phyloP scores from a whole-genome alignment of 2,888 invertebrate species.

The Drosophila sordidula region DNA sequence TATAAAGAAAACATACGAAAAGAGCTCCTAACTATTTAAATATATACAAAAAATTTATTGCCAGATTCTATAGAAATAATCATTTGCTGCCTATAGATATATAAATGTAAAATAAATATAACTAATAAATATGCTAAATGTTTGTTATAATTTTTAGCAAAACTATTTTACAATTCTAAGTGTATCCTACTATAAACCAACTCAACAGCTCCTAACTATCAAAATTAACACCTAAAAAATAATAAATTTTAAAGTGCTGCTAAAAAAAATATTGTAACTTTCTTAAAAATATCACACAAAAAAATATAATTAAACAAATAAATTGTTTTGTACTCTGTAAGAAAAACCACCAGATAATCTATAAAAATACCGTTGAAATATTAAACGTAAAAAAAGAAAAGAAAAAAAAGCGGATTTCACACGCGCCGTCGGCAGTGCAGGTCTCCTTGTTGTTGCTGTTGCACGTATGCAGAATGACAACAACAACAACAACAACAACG shows the following conservation, averaged over 20 bases:
- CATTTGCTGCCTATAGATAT: constrained; percentile 23
- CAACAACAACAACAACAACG: constrained; percentile 37
- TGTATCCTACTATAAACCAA: constrained; percentile 22
- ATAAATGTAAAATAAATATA: constrained; percentile 3
- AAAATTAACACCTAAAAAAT: background rate
- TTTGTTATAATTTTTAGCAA: too few species aligned
- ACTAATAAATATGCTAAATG: background rate
- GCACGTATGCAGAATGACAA: constrained; percentile 65
- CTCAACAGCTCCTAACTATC: constrained; percentile 50
- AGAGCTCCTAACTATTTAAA: constrained; percentile 6
- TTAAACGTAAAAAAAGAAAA: too few species aligned
- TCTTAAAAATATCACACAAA: constrained; percentile 3
- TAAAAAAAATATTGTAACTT: constrained; percentile 10
- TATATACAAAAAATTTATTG: background rate
- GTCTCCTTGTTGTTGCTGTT: constrained; percentile 46
- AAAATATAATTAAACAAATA: background rate
- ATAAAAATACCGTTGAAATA: background rate
- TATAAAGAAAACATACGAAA: background rate
- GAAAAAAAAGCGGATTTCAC: constrained; percentile 43
- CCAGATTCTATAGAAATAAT: constrained; percentile 7
- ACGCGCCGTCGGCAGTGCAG: constrained; percentile 59
- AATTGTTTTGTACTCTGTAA: constrained; percentile 3
- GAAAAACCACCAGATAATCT: constrained; percentile 13
- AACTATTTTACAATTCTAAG: background rate
- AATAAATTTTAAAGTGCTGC: constrained; percentile 1